Evolutionary conservation across 2,113 vertebrate genomes (phyloP).

Genomic region (Strigops habroptila): DNA sequence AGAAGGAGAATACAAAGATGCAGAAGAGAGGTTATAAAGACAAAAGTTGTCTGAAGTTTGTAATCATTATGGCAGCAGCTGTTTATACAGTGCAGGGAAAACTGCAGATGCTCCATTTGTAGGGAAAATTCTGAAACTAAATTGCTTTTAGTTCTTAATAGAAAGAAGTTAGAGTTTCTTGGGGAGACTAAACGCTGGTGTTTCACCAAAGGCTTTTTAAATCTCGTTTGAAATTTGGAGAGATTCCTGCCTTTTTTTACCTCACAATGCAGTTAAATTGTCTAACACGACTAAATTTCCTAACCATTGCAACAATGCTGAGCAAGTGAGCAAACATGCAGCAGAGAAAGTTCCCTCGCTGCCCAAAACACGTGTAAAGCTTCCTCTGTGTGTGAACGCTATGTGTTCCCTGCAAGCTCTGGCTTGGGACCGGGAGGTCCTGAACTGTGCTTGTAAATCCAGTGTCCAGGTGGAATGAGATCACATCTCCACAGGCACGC

Average conservation of each 20-base stretch:
- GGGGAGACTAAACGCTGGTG: not conserved
- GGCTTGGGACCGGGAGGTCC: not conserved
- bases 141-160: not conserved
- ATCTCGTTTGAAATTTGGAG: fast-evolving
- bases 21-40: not conserved
- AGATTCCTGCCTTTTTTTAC: not conserved
- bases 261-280: not conserved
- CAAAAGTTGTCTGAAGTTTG: not conserved
- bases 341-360: not conserved
- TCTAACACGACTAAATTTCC: not conserved
- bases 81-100: not conserved
- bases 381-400: not conserved
- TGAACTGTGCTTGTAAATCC: not conserved
- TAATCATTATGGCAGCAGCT: not conserved
- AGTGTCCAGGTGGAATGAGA: not conserved
- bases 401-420: not conserved
- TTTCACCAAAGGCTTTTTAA: not conserved
- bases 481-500: not conserved
- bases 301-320: not conserved
- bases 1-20: not conserved
- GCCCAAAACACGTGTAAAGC: not conserved
- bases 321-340: not conserved
- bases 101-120: not conserved
- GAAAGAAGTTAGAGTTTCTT: not conserved
- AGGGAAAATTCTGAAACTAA: not conserved